Evolutionary conservation across 2,113 vertebrate species (phyloP), one percentile per base, ranked within the genome.

Genomic region (Asarcornis scutulata): DNA sequence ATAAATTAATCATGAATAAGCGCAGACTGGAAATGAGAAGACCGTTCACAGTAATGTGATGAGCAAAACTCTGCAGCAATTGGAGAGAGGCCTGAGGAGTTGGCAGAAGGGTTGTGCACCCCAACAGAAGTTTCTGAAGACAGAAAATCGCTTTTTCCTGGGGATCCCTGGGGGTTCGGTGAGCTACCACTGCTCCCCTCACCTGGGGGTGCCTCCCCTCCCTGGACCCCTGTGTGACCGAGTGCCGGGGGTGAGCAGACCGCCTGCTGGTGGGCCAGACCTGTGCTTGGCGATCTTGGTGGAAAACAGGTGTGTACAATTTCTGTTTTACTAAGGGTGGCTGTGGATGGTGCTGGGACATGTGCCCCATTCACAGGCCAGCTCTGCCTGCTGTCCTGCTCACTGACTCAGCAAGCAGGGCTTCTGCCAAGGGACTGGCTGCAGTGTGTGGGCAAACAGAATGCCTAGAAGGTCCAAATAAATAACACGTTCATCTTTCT

Each of bases 361-460:
- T 0, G 1, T 16, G 20, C 34, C 13, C 1, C 4, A 1, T 29
- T n/a, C 50, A 18, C 17, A 5, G 27, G 59, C 38, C 4, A 2
- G 2, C 11, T 12, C 1, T 3, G 26, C 17, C 38, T 16, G 21
- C 23, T 22, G 31, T 42, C 53, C 56, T 1, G 1, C 34, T 27
- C 22, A 0, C 48, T 18, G 58, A 34, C 71, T 7, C 3, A 3
- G 77, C 32, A 5, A 2, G 0, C 0, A 3, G 6, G 23, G 68
- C 22, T 3, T 23, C 44, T 58, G 62, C 6, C 2, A 3, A 5
- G 56, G 59, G 8, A 2, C 46, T 3, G 16, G 9, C 7, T 13
- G 7, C 4, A 1, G 23, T 1, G 21, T 0, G 0, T 5, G 48
- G 25, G 12, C 58, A 71, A 52, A 52, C 2, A 69, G n/a, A 52